phyloP scores from a whole-genome alignment of 2,113 vertebrate species.

The Phalacrocorax aristotelis region DNA sequence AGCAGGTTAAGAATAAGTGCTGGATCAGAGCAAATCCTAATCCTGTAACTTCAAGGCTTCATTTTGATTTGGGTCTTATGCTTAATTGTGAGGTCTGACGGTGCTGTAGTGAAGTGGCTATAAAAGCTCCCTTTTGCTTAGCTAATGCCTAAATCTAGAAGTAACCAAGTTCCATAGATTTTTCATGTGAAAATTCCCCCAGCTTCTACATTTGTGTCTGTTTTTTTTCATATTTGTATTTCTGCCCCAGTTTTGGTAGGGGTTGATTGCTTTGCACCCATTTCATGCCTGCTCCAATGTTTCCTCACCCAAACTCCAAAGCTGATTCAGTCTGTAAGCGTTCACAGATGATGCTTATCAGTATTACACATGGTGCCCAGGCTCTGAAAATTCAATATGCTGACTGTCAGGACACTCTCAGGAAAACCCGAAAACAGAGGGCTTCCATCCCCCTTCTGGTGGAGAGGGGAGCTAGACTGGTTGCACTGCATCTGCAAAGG shows the following conservation, averaged over 20 bases:
- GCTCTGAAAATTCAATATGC: background rate
- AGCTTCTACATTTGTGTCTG: background rate
- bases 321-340: background rate
- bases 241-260: background rate
- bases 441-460: background rate
- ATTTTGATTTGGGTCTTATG: background rate
- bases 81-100: background rate
- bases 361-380: background rate
- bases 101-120: background rate
- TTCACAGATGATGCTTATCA: background rate
- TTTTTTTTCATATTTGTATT: background rate
- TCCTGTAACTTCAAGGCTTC: slow-evolving; percentile 28
- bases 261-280: background rate
- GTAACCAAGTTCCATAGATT: background rate
- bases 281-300: background rate
- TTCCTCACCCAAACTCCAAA: background rate
- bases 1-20: slow-evolving; percentile 28
- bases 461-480: background rate
- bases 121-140: background rate
- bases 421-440: background rate
- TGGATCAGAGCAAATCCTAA: slow-evolving; percentile 30
- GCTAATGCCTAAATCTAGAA: background rate
- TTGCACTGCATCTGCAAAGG: background rate
- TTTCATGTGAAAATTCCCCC: background rate
- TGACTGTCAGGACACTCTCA: background rate